Evolutionary conservation across 2,888 invertebrate genomes (phyloP).

Genomic region (Rhorus exstirpatorius): DNA sequence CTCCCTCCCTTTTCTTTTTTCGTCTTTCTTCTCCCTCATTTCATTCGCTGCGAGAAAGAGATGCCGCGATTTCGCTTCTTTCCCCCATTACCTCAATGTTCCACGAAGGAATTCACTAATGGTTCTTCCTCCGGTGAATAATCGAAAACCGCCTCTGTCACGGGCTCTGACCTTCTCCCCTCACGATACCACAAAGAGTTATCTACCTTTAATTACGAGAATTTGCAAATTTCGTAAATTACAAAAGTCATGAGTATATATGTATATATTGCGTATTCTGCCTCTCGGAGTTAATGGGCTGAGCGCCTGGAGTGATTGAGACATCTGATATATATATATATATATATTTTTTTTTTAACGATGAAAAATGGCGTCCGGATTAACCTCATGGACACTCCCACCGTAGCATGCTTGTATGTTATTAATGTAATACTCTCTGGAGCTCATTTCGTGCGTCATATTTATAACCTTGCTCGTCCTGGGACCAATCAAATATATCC

Average conservation of each 20-base stretch:
- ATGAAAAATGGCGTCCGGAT: slow-evolving; percentile 56
- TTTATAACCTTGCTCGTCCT: slow-evolving; percentile 48
- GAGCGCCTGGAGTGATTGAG: slow-evolving; percentile 46
- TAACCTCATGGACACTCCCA: slow-evolving; percentile 22
- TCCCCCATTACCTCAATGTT: slow-evolving; percentile 45
- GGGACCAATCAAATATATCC: slow-evolving; percentile 59
- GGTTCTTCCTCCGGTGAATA: slow-evolving; percentile 29
- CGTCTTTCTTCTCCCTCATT: slow-evolving; percentile 47
- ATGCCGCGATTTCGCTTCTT: slow-evolving; percentile 6
- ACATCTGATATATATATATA: slow-evolving; percentile 51
- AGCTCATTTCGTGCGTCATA: slow-evolving; percentile 52
- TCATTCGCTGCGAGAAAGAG: slow-evolving; percentile 4
- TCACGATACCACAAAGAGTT: slow-evolving; percentile 3
- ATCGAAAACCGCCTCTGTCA: slow-evolving; percentile 9
- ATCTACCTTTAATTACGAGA: slow-evolving; percentile 54
- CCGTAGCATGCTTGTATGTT: neutral
- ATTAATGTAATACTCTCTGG: slow-evolving; percentile 12
- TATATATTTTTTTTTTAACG: slow-evolving; percentile 53
- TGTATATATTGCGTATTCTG: neutral
- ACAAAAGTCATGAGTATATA: too few species aligned
- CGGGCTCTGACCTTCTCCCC: neutral
- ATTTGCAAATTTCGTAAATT: slow-evolving; percentile 25
- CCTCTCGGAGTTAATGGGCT: neutral
- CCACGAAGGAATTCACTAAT: slow-evolving; percentile 45
- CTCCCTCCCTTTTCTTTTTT: slow-evolving; percentile 17